Conservation (phyloP, 2,113 vertebrate genomes). For the Hippoglossus stenolepis region DNA sequence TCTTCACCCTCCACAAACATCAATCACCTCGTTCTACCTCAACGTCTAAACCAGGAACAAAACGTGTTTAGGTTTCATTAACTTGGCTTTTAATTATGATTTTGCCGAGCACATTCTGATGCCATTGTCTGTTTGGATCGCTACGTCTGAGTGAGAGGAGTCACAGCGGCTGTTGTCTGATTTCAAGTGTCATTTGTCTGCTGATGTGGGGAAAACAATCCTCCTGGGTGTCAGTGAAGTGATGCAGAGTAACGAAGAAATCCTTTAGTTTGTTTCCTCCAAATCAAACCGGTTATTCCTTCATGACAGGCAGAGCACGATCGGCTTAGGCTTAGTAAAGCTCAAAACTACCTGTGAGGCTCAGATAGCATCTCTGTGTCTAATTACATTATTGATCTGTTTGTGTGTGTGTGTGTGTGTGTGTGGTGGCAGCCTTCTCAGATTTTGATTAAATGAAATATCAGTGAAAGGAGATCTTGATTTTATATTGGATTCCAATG, state of each 20-base stretch:
- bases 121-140: no score
- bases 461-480: not conserved
- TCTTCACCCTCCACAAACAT: not conserved
- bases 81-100: not conserved
- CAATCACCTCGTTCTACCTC: not conserved
- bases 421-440: not conserved
- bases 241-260: not conserved
- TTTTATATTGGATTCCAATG: not conserved
- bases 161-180: not conserved
- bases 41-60: not conserved
- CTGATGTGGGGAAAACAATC: not conserved
- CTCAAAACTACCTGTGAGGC: slow-evolving; percentile 23
- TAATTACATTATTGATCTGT: slow-evolving; percentile 48
- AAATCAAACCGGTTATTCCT: slow-evolving; percentile 26
- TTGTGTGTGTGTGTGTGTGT: not conserved
- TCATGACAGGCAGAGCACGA: not conserved
- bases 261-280: slow-evolving; percentile 10
- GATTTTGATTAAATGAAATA: no score
- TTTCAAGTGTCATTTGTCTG: slow-evolving; percentile 24
- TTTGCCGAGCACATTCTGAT: not conserved
- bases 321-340: slow-evolving; percentile 18
- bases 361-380: slow-evolving; percentile 30
- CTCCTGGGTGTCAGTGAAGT: not conserved
- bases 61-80: slow-evolving; percentile 27
- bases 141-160: no score